These are phyloP conservation scores for Brienomyrus longianalis DNA, from an alignment of 2,113 vertebrate genomes.

Conservation along the genomic window DNA sequence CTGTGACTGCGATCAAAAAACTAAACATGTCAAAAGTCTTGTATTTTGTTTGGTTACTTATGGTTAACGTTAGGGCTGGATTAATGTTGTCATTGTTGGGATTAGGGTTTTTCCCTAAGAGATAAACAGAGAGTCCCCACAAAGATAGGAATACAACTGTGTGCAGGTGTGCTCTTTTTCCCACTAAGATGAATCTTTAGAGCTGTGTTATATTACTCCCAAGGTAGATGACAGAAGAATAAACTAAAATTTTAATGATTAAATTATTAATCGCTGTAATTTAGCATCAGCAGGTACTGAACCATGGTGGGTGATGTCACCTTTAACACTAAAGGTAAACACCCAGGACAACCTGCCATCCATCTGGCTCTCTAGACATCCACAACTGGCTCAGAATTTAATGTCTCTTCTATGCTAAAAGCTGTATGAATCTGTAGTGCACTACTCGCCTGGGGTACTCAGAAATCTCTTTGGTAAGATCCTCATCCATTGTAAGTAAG, in stretches of 20 bases:
- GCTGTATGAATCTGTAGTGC: neutral
- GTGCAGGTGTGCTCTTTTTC: neutral
- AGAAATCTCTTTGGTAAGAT: neutral
- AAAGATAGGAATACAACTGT: neutral
- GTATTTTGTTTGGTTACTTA: too few relatives aligned
- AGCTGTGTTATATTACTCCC: neutral
- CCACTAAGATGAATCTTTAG: neutral
- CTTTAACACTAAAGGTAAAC: neutral
- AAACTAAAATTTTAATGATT: neutral
- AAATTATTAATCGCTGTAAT: neutral
- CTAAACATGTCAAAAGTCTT: too few relatives aligned
- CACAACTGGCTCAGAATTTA: slow-evolving; percentile 22
- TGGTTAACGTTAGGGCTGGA: too few relatives aligned
- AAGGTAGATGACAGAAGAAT: neutral
- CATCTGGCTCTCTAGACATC: neutral
- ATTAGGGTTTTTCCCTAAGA: neutral
- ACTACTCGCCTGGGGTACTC: neutral
- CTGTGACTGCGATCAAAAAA: too few relatives aligned
- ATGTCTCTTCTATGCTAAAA: slow-evolving; percentile 20
- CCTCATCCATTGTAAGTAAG: neutral
- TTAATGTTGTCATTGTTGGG: neutral
- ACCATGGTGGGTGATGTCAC: neutral
- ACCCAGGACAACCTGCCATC: neutral
- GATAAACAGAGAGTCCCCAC: neutral
- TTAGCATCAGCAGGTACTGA: neutral